Conservation (phyloP, 2,113 vertebrate species). For the Pedetes capensis region DNA sequence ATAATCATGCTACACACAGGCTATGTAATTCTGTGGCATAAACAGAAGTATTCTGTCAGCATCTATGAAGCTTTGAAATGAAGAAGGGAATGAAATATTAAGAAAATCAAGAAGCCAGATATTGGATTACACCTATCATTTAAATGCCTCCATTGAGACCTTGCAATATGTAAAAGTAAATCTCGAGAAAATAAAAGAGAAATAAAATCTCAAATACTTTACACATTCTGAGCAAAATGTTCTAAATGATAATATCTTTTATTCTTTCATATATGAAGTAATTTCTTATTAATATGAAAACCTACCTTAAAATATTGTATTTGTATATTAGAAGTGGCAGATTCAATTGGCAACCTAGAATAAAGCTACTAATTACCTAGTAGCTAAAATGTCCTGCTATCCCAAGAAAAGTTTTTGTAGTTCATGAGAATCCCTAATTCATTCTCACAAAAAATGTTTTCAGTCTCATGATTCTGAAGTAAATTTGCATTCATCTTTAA, state of each 20-base stretch:
- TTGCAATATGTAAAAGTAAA: neutral
- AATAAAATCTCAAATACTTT: neutral
- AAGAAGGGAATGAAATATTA: neutral
- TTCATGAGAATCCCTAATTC: neutral
- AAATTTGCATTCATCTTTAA: neutral
- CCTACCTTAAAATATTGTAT: neutral
- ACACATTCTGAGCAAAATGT: neutral
- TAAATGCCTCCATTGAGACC: constrained; percentile 17
- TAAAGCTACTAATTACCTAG: neutral
- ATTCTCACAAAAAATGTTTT: neutral
- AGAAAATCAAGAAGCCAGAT: constrained; percentile 10
- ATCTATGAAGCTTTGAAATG: neutral
- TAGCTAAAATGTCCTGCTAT: neutral
- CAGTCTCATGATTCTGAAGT: neutral
- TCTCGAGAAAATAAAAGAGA: neutral
- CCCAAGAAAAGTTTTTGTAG: neutral
- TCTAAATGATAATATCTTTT: neutral
- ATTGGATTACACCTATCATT: constrained; percentile 20
- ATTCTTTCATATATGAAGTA: neutral
- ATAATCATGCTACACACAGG: neutral
- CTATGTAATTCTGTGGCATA: neutral
- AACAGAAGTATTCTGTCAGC: neutral
- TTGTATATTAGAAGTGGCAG: neutral
- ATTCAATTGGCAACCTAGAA: neutral
- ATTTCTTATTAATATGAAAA: neutral